These are phyloP conservation scores for Turnix velox DNA, from an alignment of 2,113 vertebrate genomes.

Conservation along the genomic window DNA sequence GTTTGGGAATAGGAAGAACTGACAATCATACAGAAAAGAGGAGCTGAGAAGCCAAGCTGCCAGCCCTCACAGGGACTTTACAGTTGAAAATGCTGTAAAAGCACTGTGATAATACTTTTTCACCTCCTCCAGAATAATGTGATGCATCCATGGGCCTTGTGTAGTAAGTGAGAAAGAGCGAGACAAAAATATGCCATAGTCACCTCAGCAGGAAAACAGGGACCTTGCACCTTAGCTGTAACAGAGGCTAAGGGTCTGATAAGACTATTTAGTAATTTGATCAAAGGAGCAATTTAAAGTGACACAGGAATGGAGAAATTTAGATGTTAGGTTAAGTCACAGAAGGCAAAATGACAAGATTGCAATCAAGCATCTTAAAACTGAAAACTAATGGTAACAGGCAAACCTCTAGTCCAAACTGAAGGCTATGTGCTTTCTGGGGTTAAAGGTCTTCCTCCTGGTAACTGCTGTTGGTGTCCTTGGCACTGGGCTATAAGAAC, in stretches of 20 bases:
- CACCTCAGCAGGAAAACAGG: neutral
- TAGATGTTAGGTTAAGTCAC: neutral
- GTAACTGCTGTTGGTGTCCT: neutral
- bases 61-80: too few species aligned
- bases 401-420: neutral
- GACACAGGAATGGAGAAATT: accelerated
- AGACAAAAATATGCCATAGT: neutral
- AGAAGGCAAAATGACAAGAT: neutral
- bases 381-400: neutral
- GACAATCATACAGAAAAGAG: neutral
- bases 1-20: neutral
- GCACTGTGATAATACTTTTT: neutral
- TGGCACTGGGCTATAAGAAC: too few species aligned
- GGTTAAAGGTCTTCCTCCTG: neutral
- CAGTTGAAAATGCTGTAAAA: neutral
- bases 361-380: too few species aligned
- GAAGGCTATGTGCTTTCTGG: neutral
- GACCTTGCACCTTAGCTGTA: neutral
- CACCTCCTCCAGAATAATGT: neutral
- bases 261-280: neutral
- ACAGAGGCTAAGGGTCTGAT: neutral
- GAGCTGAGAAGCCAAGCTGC: neutral
- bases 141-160: neutral
- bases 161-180: neutral
- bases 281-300: neutral